Evolutionary conservation across 2,888 invertebrate genomes (phyloP).

Genomic region (Plagiodera versicolora): DNA sequence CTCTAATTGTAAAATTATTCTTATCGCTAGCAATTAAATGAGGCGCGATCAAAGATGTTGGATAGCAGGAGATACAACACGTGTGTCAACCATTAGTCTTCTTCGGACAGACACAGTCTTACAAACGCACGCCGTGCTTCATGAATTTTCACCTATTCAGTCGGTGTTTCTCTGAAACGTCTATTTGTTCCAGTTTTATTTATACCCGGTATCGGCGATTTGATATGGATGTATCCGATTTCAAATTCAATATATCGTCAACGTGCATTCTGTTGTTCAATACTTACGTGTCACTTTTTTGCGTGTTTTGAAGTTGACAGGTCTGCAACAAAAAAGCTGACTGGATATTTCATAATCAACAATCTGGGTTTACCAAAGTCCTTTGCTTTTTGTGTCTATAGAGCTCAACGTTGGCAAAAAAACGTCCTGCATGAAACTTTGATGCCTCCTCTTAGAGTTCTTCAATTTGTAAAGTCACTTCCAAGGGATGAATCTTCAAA

Average conservation of each 20-base stretch:
- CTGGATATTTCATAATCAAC: too few relatives aligned
- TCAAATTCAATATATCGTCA: not conserved
- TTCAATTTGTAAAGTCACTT: too few relatives aligned
- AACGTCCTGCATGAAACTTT: too few relatives aligned
- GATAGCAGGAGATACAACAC: constrained; percentile 7
- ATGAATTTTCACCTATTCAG: constrained; percentile 18
- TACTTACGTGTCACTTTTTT: too few relatives aligned
- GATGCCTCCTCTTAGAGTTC: too few relatives aligned
- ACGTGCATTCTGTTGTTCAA: not conserved
- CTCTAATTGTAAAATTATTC: constrained; percentile 1
- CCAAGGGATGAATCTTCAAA: too few relatives aligned
- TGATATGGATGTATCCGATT: not conserved
- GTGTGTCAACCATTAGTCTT: constrained; percentile 11
- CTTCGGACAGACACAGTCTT: constrained; percentile 11
- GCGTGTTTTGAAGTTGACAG: too few relatives aligned
- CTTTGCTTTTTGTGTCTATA: too few relatives aligned
- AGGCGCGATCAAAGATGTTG: constrained; percentile 1
- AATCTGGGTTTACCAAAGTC: too few relatives aligned
- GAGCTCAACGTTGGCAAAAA: too few relatives aligned
- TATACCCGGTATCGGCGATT: not conserved
- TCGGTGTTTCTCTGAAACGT: constrained; percentile 17
- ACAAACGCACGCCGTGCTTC: constrained; percentile 4
- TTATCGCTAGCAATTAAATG: not conserved
- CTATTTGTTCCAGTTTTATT: constrained; percentile 7
- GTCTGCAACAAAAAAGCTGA: too few relatives aligned